Base-by-base conservation (phyloP, 2,888 invertebrate genomes). In the Scrobipalpa costella region DNA sequence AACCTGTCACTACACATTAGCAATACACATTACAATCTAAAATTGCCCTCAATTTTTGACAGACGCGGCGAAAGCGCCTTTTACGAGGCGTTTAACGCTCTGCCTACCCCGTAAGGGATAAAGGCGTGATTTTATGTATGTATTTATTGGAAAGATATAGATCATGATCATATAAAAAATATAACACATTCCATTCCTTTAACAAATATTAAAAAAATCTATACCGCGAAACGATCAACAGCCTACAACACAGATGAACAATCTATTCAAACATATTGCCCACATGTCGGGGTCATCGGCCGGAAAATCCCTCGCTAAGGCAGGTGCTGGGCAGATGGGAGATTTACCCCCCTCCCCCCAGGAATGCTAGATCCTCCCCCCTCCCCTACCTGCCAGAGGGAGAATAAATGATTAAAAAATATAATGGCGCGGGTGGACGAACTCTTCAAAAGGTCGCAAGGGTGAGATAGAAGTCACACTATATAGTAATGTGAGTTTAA, bases 261-360 rank as follows among this genome's bases (percentile, higher is more conserved):
- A 34, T 33, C 52, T n/a, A 55, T 34, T 33, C 19, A 40, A 58
- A 38, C 27, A 27, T 27, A 27, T 27, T 57, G 19, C 15, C 52
- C 65, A 67, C 62, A 63, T 69, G 66, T 63, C 38, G 70, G 69
- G 80, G 80, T 83, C 79, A 78, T 73, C 69, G 81, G 27, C 78
- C 84, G 73, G 73, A 73, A 84, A 82, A 84, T 83, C 84, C 79
- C 73, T 74, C 73, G 71, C 67, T 62, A 61, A 60, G 75, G 78
- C 84, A 84, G 84, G 84, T 84, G 84, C 68, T 61, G 15, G 73
- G 76, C 84, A 81, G 76, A 74, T 84, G 81, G 73, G 64, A 69
- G 69, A 72, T 76, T 71, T 72, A 70, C 66, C 70, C 66, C 65
- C 70, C 69, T 66, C 65, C 66, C 68, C 68, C 66, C 66, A 64